Base-by-base conservation (phyloP, 2,113 vertebrate genomes). In the Globicephala melas region DNA sequence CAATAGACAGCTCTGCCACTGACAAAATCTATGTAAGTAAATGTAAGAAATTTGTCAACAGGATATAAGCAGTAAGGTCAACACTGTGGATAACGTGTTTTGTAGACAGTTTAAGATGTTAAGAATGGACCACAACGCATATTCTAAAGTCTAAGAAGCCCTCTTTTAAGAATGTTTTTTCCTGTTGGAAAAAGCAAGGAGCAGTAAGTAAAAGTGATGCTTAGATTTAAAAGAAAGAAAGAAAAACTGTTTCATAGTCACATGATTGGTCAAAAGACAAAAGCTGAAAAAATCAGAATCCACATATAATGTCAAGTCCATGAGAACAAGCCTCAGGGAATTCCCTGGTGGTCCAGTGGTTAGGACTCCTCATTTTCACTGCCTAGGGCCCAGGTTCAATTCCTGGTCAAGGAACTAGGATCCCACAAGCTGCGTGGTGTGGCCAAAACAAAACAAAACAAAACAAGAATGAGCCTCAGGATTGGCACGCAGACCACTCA, bases 11-110 rank as follows among this genome's bases (percentile, higher is more conserved):
- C 28, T 26, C 31, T 94, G 67, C 85, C 44, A 97, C 60, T 92
- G 88, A 96, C 65, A 94, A 94, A 86, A 96, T 95, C 88, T 95
- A 84, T 87, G 77, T 88, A 89, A 97, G 81, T 80, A 92, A 74
- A 98, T 79, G 62, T 80, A 94, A 96, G 81, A 92, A 67, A 63
- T 50, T 83, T 96, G 41, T 31, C 89, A 60, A 68, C 41, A 55
- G 73, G 68, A 65, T 92, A 86, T 44, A 13, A 96, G 1, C 97
- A 88, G 81, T 81, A 97, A 95, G 67, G 88, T 97, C 91, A 96
- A 89, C 77, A 96, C 8, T 86, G 77, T 91, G 28, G 84, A 91
- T 94, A 82, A 93, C 47, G 26, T 88, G n/a, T 60, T 96, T 96
- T 88, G 60, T 33, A 85, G 81, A 62, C 18, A 83, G 60, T 60